These are phyloP conservation scores for Columbina picui DNA, from an alignment of 2,113 vertebrate genomes.

Conservation along the genomic window DNA sequence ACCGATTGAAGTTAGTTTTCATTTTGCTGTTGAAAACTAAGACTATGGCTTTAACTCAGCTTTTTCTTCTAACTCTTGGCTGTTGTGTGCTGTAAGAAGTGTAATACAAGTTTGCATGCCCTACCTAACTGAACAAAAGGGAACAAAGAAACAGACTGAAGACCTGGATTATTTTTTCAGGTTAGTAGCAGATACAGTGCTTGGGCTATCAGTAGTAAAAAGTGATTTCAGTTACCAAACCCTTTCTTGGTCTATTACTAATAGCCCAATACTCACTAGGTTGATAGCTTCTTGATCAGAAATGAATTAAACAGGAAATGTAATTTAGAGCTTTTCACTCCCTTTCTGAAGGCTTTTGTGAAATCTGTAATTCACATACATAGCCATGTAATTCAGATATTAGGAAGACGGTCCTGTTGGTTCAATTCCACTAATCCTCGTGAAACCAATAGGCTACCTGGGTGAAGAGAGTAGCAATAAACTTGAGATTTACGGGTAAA, in stretches of 20 bases:
- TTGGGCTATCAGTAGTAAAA: background rate
- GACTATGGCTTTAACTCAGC: background rate
- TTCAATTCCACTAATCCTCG: background rate
- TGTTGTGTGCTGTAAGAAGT: background rate
- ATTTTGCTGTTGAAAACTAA: background rate
- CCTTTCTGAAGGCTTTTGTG: background rate
- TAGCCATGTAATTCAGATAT: background rate
- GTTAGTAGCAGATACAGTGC: background rate
- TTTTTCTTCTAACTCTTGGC: background rate
- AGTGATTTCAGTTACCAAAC: background rate
- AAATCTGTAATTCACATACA: background rate
- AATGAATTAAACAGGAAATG: background rate
- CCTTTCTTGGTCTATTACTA: background rate
- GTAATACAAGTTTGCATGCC: background rate
- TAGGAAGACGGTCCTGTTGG: background rate
- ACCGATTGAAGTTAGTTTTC: background rate
- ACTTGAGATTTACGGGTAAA: background rate
- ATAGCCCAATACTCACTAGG: background rate
- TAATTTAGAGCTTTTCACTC: background rate
- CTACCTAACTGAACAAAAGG: background rate
- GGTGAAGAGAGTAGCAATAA: background rate
- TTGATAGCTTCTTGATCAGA: background rate
- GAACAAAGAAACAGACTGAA: background rate
- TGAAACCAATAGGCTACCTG: background rate
- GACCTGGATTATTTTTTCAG: background rate